A percentile compares a stretch with the other conserved stretches of the same genome.
These are phyloP conservation scores for Scaptodrosophila lebanonensis DNA, from an alignment of 1,140 invertebrate genomes.

Conservation along the genomic window DNA sequence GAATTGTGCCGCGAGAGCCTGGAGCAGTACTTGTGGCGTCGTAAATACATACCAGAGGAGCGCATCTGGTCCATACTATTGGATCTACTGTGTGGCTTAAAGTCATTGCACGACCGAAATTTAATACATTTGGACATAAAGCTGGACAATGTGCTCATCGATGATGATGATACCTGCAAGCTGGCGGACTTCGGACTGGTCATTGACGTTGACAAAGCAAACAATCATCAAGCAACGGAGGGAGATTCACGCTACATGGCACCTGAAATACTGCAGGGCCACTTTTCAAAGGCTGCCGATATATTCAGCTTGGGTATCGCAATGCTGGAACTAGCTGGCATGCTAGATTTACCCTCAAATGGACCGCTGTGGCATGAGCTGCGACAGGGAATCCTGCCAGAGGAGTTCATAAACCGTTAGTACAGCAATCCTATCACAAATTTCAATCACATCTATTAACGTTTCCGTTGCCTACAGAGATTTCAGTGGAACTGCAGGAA, in stretches of 20 bases:
- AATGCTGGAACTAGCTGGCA: constrained; percentile 84
- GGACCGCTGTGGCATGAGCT: constrained; percentile 85
- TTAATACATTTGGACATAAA: constrained; percentile 88
- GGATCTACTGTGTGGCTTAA: constrained; percentile 79
- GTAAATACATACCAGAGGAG: constrained; percentile 77
- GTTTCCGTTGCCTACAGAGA: constrained; percentile 61
- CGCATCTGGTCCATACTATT: constrained; percentile 74
- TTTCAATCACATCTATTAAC: background rate
- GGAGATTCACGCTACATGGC: constrained; percentile 88
- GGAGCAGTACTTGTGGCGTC: constrained; percentile 76
- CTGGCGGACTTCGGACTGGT: constrained; percentile 87
- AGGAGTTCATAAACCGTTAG: constrained; percentile 68
- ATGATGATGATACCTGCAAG: constrained; percentile 82
- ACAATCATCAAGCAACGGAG: constrained; percentile 79
- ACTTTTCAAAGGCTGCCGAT: constrained; percentile 81
- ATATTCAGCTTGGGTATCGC: constrained; percentile 86
- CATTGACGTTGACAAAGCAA: constrained; percentile 80
- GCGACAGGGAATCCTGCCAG: constrained; percentile 78
- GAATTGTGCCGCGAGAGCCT: constrained; percentile 82
- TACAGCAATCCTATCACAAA: background rate
- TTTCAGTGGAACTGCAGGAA: constrained; percentile 79
- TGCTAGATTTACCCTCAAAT: constrained; percentile 83
- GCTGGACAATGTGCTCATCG: constrained; percentile 85
- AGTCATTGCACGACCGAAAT: constrained; percentile 83
- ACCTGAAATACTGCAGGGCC: constrained; percentile 83